Evolutionary conservation across 2,888 invertebrate genomes (phyloP).

Genomic region (Xylota sylvarum): DNA sequence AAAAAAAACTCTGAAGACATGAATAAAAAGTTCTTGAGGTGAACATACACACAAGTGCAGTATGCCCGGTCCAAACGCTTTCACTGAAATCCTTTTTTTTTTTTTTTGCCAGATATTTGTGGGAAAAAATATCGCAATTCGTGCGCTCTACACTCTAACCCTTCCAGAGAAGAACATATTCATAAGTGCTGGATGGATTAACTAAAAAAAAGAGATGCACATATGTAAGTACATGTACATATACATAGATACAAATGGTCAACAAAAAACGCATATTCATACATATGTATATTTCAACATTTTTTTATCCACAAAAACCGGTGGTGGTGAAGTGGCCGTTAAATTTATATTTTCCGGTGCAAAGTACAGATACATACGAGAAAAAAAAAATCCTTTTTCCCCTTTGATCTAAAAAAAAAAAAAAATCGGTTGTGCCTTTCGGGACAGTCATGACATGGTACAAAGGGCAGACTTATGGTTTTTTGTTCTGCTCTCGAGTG

Average conservation of each 20-base stretch:
- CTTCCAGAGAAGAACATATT: conserved; percentile 32
- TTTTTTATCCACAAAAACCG: conserved; percentile 46
- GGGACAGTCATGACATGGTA: conserved; percentile 11
- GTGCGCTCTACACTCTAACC: not conserved
- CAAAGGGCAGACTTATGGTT: conserved; percentile 23
- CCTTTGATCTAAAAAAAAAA: conserved; percentile 25
- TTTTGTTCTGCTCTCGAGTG: conserved; percentile 31
- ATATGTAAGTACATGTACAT: not conserved
- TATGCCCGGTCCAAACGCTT: not conserved
- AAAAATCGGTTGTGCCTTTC: conserved; percentile 3
- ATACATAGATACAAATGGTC: conserved; percentile 31
- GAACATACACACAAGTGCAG: not conserved
- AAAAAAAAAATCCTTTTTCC: conserved; percentile 45
- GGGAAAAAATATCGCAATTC: conserved; percentile 6
- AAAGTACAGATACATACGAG: conserved; percentile 44
- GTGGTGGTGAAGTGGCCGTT: conserved; percentile 55
- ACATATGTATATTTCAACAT: not conserved
- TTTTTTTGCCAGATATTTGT: conserved; percentile 7
- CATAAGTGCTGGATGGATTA: conserved; percentile 34
- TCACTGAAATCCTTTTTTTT: conserved; percentile 7
- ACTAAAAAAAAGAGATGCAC: conserved; percentile 12
- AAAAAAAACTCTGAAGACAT: not conserved
- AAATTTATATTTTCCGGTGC: conserved; percentile 68
- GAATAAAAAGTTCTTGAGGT: not conserved
- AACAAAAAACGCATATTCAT: conserved; percentile 7